Evolutionary conservation across 92 coral and sea anemone species (phyloP).

Genomic region (Anthopleura xanthogrammica): DNA sequence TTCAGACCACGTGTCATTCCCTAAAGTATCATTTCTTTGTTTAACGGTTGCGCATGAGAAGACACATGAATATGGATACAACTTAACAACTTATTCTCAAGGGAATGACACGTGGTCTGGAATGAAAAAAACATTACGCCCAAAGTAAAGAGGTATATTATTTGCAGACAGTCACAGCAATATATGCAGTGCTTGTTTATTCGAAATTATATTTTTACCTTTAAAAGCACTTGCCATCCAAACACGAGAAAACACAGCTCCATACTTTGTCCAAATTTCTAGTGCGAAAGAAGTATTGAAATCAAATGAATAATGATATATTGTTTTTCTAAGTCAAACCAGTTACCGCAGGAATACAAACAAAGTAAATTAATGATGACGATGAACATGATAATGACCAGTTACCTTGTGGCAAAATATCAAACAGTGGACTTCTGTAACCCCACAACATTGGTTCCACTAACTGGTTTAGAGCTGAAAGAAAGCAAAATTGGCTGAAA

Average conservation of each 20-base stretch:
- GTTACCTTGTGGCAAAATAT: constrained; percentile 61
- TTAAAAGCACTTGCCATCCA: constrained; percentile 93
- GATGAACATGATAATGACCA: background rate
- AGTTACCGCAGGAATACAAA: no score
- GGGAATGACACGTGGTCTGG: no score
- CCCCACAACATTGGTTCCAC: constrained; percentile 92
- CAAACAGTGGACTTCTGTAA: constrained; percentile 47
- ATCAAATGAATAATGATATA: background rate
- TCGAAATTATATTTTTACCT: constrained; percentile 35
- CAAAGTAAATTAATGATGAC: background rate
- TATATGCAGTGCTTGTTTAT: no score
- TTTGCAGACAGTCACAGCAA: no score
- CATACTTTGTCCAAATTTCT: constrained; percentile 78
- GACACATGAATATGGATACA: no score
- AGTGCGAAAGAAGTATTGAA: background rate
- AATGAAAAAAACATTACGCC: no score
- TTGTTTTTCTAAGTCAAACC: no score
- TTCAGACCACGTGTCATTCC: no score
- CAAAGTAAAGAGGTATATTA: no score
- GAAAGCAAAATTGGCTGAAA: background rate
- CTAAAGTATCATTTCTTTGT: no score
- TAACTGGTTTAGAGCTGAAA: constrained; percentile 39
- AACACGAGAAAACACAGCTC: constrained; percentile 51
- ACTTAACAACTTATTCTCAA: no score
- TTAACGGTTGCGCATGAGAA: no score